A percentile compares a stretch with the other conserved stretches of the same genome.
phyloP scores from a whole-genome alignment of 2,888 invertebrate species.

The Himalopsyche kuldschensis region DNA sequence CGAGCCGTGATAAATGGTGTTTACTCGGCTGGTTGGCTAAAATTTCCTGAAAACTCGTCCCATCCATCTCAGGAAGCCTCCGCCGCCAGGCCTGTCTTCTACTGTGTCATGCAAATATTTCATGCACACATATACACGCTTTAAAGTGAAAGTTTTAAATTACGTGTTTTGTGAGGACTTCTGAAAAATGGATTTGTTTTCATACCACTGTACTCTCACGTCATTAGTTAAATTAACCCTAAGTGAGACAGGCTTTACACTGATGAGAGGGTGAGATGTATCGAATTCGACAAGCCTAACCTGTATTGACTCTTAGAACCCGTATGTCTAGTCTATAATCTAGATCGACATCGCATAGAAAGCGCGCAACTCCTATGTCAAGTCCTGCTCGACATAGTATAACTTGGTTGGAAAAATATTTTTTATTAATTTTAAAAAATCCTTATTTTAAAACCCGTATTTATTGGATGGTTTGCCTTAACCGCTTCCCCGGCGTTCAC shows the following conservation, averaged over 20 bases:
- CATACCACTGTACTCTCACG: not conserved
- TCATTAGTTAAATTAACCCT: not conserved
- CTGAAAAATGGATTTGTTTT: not conserved
- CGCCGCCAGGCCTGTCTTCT: not conserved
- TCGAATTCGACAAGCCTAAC: not conserved
- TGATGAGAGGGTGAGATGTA: not conserved
- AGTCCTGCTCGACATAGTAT: too few species aligned
- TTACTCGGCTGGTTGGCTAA: not conserved
- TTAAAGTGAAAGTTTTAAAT: not conserved
- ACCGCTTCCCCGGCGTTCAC: too few species aligned
- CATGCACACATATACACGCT: not conserved
- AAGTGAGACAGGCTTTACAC: too few species aligned
- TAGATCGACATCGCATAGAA: too few species aligned
- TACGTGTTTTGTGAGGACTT: not conserved
- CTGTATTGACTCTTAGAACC: too few species aligned
- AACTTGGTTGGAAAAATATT: too few species aligned
- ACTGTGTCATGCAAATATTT: not conserved
- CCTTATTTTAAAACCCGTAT: too few species aligned
- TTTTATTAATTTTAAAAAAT: too few species aligned
- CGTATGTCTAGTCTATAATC: too few species aligned
- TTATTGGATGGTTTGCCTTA: too few species aligned
- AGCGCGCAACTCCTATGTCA: too few species aligned
- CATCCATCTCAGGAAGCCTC: not conserved
- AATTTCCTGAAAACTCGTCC: not conserved
- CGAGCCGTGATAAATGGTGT: not conserved